phyloP scores from a whole-genome alignment of 2,113 vertebrate genomes.

The Cephalopterus ornatus region DNA sequence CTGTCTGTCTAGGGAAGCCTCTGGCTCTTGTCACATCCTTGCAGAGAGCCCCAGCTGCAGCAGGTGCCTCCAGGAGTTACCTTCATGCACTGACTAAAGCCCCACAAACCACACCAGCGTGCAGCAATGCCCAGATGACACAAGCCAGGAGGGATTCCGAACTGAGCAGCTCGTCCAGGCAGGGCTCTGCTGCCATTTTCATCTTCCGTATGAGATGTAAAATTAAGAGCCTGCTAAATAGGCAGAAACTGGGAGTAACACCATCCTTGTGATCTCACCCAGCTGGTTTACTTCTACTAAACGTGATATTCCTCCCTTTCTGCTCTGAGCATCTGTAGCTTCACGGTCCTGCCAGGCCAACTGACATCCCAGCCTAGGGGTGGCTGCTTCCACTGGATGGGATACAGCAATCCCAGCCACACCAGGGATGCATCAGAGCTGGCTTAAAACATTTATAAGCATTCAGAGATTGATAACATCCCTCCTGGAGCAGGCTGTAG shows the following conservation, averaged over 20 bases:
- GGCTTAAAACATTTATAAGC: neutral
- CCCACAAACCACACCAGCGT: fast-evolving
- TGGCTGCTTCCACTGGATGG: neutral
- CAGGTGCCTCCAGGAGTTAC: neutral
- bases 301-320: neutral
- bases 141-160: fast-evolving
- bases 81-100: fast-evolving
- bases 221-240: neutral
- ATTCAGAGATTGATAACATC: neutral
- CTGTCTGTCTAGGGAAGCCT: neutral
- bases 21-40: neutral
- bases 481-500: neutral
- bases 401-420: neutral
- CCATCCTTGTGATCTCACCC: neutral
- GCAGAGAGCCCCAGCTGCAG: neutral
- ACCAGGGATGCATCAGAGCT: neutral
- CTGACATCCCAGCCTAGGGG: neutral
- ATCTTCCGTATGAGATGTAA: fast-evolving
- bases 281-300: neutral
- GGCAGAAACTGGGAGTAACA: neutral
- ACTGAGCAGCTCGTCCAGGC: fast-evolving
- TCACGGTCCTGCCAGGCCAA: fast-evolving
- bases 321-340: neutral
- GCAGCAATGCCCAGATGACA: fast-evolving
- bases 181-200: neutral